phyloP scores from a whole-genome alignment of 2,113 vertebrate species.

The Pavo muticus region DNA sequence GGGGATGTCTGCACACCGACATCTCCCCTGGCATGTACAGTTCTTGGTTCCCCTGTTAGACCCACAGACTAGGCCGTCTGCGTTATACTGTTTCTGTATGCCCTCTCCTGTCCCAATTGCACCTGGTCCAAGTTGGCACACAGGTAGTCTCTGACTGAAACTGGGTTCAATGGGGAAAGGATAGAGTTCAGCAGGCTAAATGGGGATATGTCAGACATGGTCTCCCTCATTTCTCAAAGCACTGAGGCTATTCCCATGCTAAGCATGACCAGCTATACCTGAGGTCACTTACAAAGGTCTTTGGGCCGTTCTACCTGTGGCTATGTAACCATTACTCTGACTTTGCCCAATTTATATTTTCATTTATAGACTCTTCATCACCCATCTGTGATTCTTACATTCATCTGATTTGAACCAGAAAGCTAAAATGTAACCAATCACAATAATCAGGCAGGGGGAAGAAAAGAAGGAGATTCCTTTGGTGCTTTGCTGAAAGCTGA shows the following conservation, averaged over 20 bases:
- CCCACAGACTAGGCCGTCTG: background rate
- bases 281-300: background rate
- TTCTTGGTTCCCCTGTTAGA: background rate
- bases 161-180: background rate
- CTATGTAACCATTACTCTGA: background rate
- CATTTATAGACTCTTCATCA: background rate
- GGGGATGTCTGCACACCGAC: background rate
- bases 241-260: background rate
- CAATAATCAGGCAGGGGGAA: rapidly evolving
- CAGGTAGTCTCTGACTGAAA: background rate
- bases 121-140: background rate
- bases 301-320: background rate
- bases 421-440: background rate
- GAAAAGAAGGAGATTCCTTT: background rate
- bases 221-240: background rate
- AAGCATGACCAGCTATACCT: background rate
- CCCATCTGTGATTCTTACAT: background rate
- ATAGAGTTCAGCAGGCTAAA: background rate
- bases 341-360: background rate
- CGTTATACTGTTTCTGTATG: background rate
- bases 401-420: background rate
- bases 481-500: background rate
- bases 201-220: background rate
- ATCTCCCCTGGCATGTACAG: background rate
- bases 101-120: background rate